Base-by-base conservation (phyloP, 2,888 invertebrate genomes). In the Cremastinae sp. region DNA sequence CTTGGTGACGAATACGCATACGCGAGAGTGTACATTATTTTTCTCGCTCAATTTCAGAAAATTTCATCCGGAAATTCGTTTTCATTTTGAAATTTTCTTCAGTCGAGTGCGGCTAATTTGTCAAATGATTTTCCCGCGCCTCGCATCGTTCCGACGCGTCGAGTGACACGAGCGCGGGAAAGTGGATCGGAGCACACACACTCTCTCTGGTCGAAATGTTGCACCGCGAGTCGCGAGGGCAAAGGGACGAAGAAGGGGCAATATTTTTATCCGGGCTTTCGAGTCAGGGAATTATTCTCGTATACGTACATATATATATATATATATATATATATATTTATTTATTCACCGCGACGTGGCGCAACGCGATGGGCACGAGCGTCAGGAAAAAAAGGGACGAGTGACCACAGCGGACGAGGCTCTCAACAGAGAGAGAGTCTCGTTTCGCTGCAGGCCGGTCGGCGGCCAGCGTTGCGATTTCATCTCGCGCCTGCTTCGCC, bases 401-500 rank as follows among this genome's bases (percentile, higher is more conserved):
- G n/a, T 51, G 59, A 59, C 69, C 69, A 41, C 69, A 69, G 47
- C 49, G 20, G 59, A 10, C 49, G 36, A 49, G 59, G 1, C 34
- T 38, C 12, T 22, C 69, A 38, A 28, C 58, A 68, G n/a, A n/a
- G n/a, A n/a, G n/a, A n/a, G n/a, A n/a, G 68, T 28, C 38, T 43
- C 68, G 41, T 69, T 69, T 69, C 49, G 59, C n/a, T 59, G 12
- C 51, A 59, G 20, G 41, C 51, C 20, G 28, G 16, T 14, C 36
- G 43, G 45, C 45, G 61, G 51, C 45, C 71, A 16, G 62, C 54
- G 28, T 61, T 22, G 72, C 68, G 76, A 73, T 76, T 76, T 76
- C 72, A 76, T 76, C 76, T 76, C 62, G 72, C 68, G 66, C 72
- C 72, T 62, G 66, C 72, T 66, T 68, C 72, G 68, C 34, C 76